Percentiles rank a stretch among this genome's conserved stretches.
These are phyloP conservation scores for Trichacis sp. DNA, from an alignment of 2,888 invertebrate genomes.

Conservation along the genomic window DNA sequence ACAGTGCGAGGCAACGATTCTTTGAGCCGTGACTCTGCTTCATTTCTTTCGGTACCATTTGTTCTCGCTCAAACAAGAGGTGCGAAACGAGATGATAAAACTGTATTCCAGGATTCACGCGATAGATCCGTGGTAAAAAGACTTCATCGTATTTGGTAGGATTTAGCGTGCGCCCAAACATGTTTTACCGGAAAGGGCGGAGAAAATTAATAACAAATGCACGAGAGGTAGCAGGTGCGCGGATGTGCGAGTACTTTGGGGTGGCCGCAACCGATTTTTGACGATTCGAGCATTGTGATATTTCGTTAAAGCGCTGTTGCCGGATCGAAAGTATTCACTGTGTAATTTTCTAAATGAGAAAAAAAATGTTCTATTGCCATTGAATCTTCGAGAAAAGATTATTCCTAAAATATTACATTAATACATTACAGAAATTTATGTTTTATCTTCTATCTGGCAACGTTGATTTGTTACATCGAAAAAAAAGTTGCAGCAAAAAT, in stretches of 20 bases:
- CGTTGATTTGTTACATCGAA: not conserved
- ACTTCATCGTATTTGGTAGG: constrained; percentile 31
- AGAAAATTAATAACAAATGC: constrained; percentile 30
- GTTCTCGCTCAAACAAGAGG: not conserved
- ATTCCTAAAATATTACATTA: no score
- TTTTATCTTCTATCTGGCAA: constrained; percentile 27
- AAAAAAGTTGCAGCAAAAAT: no score
- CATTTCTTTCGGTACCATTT: no score
- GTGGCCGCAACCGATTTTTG: constrained; percentile 28
- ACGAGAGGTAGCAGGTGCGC: constrained; percentile 33
- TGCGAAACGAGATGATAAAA: not conserved
- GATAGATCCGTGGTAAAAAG: constrained; percentile 13
- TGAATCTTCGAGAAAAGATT: no score
- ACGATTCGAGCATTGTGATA: no score
- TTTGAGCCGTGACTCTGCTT: no score
- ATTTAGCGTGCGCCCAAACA: constrained; percentile 32
- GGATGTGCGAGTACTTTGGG: constrained; percentile 31
- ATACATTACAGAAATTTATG: no score
- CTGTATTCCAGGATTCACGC: constrained; percentile 23
- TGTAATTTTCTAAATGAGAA: no score
- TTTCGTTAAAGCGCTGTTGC: constrained; percentile 10
- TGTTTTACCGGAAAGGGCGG: constrained; percentile 27
- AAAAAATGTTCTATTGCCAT: no score
- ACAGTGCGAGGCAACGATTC: no score
- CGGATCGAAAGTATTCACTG: constrained; percentile 22